A percentile compares a stretch with the other conserved stretches of the same genome.
Evolutionary conservation across 2,797 vertebrate species (phyloP).

Genomic region (Oreonectes daqikongensis): DNA sequence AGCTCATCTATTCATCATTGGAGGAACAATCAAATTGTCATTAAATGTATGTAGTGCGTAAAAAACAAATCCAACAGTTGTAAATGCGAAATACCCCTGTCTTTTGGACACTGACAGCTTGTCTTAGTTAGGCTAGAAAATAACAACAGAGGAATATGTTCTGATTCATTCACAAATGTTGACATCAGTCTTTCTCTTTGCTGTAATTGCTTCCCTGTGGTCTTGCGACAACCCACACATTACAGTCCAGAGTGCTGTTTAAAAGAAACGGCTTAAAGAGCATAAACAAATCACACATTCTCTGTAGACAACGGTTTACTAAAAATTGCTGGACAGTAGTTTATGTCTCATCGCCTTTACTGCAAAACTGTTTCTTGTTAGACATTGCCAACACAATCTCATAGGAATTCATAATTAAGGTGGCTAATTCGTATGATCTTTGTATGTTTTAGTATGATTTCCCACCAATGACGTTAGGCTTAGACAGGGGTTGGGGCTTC

Average conservation of each 20-base stretch:
- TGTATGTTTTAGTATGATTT: no score
- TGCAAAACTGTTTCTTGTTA: not conserved
- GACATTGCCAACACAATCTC: not conserved
- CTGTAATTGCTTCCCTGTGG: conserved; percentile 9
- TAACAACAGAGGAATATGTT: not conserved
- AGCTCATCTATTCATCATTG: not conserved
- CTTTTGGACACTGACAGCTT: not conserved
- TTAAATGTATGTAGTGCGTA: not conserved
- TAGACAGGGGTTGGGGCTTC: no score
- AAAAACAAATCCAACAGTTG: not conserved
- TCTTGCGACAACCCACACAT: not conserved
- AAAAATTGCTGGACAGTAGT: not conserved
- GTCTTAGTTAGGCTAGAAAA: not conserved
- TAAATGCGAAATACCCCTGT: not conserved
- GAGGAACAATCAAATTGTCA: not conserved
- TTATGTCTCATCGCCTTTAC: not conserved
- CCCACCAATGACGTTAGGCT: no score
- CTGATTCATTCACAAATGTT: conserved; percentile 7
- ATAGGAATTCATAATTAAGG: no score
- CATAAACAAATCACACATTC: not conserved
- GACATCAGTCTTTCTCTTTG: not conserved
- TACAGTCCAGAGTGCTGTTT: not conserved
- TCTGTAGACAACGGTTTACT: not conserved
- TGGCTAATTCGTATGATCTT: no score
- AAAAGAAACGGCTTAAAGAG: not conserved